These are phyloP conservation scores for Acronicta psi DNA, from an alignment of 2,888 invertebrate species.

Conservation along the genomic window DNA sequence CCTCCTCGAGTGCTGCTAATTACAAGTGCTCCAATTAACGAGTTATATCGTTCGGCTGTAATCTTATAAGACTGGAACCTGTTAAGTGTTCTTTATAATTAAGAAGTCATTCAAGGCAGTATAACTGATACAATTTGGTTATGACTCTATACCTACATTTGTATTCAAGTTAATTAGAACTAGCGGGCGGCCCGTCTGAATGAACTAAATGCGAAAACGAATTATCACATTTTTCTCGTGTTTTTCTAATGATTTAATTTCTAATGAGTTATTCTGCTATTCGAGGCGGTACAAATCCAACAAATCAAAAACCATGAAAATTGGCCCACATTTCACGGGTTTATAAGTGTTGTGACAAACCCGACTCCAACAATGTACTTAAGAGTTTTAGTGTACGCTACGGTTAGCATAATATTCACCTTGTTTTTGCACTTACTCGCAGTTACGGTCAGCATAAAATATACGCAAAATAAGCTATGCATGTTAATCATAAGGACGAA, in stretches of 20 bases:
- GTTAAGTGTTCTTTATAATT: constrained; percentile 61
- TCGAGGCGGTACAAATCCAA: too few species aligned
- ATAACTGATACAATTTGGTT: neutral
- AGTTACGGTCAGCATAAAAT: constrained; percentile 38
- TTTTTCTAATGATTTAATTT: too few species aligned
- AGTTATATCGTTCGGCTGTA: constrained; percentile 72
- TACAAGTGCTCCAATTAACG: constrained; percentile 80
- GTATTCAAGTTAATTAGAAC: too few species aligned
- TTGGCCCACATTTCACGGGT: too few species aligned
- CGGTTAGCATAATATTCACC: constrained; percentile 35
- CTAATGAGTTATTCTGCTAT: too few species aligned
- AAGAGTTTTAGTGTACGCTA: constrained; percentile 9
- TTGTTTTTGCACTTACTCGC: constrained; percentile 36
- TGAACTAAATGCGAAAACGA: too few species aligned
- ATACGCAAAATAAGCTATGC: constrained; percentile 52
- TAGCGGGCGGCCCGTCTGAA: too few species aligned
- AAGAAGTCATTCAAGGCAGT: constrained; percentile 41
- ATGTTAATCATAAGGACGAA: constrained; percentile 51
- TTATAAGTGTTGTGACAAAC: too few species aligned
- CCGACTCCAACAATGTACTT: neutral
- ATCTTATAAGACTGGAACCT: constrained; percentile 66
- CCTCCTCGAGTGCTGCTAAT: constrained; percentile 77
- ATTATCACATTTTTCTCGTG: too few species aligned
- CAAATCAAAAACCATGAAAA: too few species aligned
- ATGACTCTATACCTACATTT: too few species aligned